Base-by-base conservation (phyloP, 2,888 invertebrate genomes). In the Amphimallon solstitiale region DNA sequence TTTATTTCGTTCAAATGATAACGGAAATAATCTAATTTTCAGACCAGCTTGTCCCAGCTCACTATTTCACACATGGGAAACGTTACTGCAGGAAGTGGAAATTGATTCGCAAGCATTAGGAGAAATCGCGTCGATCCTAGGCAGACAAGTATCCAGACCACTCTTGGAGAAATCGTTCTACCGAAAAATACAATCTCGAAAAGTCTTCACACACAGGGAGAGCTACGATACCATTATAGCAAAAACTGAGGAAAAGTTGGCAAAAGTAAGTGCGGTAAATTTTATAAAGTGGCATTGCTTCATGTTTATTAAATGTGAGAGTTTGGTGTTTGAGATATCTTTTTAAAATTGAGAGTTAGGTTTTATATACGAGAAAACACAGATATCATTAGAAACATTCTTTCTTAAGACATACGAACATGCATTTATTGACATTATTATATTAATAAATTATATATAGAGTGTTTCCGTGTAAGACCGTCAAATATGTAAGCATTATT, bases 11-110 rank as follows among this genome's bases (percentile, higher is more conserved):
- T 23, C 23, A 35, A 51, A 45, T 29, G 29, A 15, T 29, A 29
- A 40, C 38, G 34, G 29, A 43, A 59, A 59, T 59, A 19, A 61
- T 62, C 37, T 66, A 48, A 49, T 67, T 75, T 77, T 35, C 85
- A 93, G 93, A 82, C 91, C 92, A 68, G 87, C 91, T 68, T 92
- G 92, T 77, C 90, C 91, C 62, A 88, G 90, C 84, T 90, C 92
- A 46, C 87, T 95, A 77, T 94, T 94, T 82, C 92, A 94, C 80
- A 91, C 92, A 67, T 95, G 95, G 95, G 95, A 95, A 83, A 91
- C 91, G 69, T 86, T 95, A 67, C 89, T 95, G 67, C 94, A 95
- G 80, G 95, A 95, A 82, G 93, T 94, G 68, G 95, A 95, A 84
- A 91, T 93, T 38, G 95, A 95, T 80, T 93, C 94, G 15, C 87